Base-by-base conservation (phyloP, 1,140 invertebrate species). In the Drosophila busckii region DNA sequence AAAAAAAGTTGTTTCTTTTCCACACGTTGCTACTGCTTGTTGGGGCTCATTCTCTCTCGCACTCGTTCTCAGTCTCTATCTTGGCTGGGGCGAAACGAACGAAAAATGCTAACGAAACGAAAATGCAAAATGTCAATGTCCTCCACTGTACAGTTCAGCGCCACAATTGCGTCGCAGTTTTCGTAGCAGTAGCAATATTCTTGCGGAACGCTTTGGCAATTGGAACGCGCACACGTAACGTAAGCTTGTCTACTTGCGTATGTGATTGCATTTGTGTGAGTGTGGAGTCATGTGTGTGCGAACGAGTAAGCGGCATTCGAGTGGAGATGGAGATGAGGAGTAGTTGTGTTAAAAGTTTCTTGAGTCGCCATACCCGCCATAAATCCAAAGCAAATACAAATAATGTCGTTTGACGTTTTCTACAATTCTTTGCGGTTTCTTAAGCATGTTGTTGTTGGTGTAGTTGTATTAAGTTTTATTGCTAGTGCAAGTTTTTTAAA, bases 51-150 rank as follows among this genome's bases (percentile, higher is more conserved):
- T 66, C 40, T 26, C 50, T 60, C 31, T 37, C 22, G 4, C 41
- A 32, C 19, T 23, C 29, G 22, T 48, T 32, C 15, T 35, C 13
- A 15, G 10, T 37, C 26, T 16, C 34, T 49, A 26, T 54, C 29
- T 25, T 32, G 31, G 31, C 34, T 59, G 15, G 12, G 10, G 19
- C 37, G 61, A 82, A 58, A 71, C 69, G 62, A 62, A 63, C 76
- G 83, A 85, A 85, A 85, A 85, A 60, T 70, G 67, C 63, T 73
- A 83, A 73, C 83, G 76, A 85, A 85, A 83, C 75, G 66, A 85
- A 84, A 85, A 70, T 73, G 82, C 82, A 83, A 85, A 85, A 85
- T 85, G 83, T 85, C 83, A 85, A 85, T 85, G 83, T 85, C 83
- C 83, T 85, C 73, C 76, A 70, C 75, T 80, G 69, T 82, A 73